These are phyloP conservation scores for Chymomyza procnemis DNA, from an alignment of 2,888 invertebrate species.

Conservation along the genomic window DNA sequence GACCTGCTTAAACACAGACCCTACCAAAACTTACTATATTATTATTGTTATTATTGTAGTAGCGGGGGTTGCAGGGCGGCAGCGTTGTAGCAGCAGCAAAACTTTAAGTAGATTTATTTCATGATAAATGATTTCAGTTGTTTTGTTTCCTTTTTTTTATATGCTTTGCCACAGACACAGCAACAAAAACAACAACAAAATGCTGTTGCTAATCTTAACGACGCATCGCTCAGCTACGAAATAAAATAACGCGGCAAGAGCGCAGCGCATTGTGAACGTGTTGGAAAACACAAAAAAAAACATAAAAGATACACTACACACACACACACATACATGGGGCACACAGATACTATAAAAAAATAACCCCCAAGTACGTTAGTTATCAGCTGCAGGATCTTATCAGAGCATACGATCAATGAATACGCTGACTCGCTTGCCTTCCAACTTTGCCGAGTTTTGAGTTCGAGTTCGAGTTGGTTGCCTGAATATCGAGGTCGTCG, in stretches of 20 bases:
- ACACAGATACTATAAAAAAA: slow-evolving; percentile 29
- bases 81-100: slow-evolving; percentile 15
- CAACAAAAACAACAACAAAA: slow-evolving; percentile 32
- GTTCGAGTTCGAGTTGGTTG: slow-evolving; percentile 8
- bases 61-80: background rate
- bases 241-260: slow-evolving; percentile 59
- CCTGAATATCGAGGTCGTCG: slow-evolving; percentile 55
- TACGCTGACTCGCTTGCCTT: background rate
- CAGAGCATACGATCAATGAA: slow-evolving; percentile 26
- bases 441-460: slow-evolving; percentile 23
- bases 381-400: slow-evolving; percentile 71
- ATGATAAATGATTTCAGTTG: slow-evolving; percentile 66
- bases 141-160: slow-evolving; percentile 36
- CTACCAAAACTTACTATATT: background rate
- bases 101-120: slow-evolving; percentile 69
- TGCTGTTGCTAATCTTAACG: slow-evolving; percentile 65
- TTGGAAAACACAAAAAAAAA: slow-evolving; percentile 51
- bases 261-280: slow-evolving; percentile 36
- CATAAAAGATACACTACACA: slow-evolving; percentile 18
- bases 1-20: slow-evolving; percentile 14
- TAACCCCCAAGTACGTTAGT: slow-evolving; percentile 53
- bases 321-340: background rate
- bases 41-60: background rate
- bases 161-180: slow-evolving; percentile 54
- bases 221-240: slow-evolving; percentile 68